Evolutionary conservation across 64 coral and sea anemone species (phyloP).

Genomic region (Montipora foliosa): DNA sequence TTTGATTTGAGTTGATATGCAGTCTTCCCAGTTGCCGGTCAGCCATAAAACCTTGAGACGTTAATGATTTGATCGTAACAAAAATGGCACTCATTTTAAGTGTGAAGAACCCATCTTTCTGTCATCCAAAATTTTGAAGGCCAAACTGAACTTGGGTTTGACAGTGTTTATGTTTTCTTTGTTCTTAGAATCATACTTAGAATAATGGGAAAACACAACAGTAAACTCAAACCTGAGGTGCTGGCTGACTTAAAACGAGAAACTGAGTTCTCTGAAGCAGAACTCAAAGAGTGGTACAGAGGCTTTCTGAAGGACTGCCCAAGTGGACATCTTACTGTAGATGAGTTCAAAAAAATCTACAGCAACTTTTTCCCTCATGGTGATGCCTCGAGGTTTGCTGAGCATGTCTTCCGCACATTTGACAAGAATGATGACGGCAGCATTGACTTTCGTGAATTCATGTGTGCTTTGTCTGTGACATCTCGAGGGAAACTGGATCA

Average conservation of each 20-base stretch:
- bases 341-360: conserved; percentile 87
- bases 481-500: conserved; percentile 81
- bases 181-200: background rate
- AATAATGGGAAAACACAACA: conserved; percentile 85
- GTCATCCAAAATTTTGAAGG: too few species aligned
- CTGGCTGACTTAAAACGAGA: conserved; percentile 64
- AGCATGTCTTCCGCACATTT: conserved; percentile 82
- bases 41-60: too few species aligned
- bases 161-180: background rate
- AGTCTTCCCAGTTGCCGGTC: too few species aligned
- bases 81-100: background rate
- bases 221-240: conserved; percentile 84
- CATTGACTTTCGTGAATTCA: conserved; percentile 89
- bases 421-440: conserved; percentile 76
- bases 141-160: background rate
- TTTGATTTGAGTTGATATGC: too few species aligned
- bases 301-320: conserved; percentile 81
- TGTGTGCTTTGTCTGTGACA: conserved; percentile 78
- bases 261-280: conserved; percentile 69
- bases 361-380: conserved; percentile 84
- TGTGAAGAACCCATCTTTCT: background rate
- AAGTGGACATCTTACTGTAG: conserved; percentile 63
- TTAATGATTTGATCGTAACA: too few species aligned
- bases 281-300: conserved; percentile 87
- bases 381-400: conserved; percentile 82